Percentiles rank a stretch among this genome's conserved stretches.
These are phyloP conservation scores for Danaus chrysippus DNA, from an alignment of 2,888 invertebrate species.

Conservation along the genomic window DNA sequence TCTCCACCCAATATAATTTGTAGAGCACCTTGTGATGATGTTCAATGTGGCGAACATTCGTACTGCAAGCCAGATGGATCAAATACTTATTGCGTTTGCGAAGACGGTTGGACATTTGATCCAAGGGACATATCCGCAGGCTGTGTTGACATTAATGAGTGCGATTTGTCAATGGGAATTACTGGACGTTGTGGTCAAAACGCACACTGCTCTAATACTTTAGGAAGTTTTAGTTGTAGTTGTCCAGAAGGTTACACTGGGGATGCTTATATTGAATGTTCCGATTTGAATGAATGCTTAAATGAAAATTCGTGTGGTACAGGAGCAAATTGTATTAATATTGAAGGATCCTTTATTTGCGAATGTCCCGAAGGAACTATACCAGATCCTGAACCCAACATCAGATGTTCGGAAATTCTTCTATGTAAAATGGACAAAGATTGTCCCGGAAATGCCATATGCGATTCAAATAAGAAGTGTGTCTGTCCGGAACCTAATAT, in stretches of 20 bases:
- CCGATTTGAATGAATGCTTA: slow-evolving; percentile 91
- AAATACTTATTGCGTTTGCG: slow-evolving; percentile 95
- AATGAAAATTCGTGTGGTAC: slow-evolving; percentile 85
- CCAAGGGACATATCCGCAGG: slow-evolving; percentile 93
- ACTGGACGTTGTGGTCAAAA: slow-evolving; percentile 91
- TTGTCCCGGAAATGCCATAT: slow-evolving; percentile 94
- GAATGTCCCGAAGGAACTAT: slow-evolving; percentile 89
- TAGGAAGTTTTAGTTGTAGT: slow-evolving; percentile 88
- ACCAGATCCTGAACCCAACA: slow-evolving; percentile 90
- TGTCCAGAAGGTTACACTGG: slow-evolving; percentile 93
- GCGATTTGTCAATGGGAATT: slow-evolving; percentile 86
- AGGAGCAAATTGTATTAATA: slow-evolving; percentile 89
- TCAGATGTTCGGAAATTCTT: slow-evolving; percentile 90
- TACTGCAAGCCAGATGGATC: slow-evolving; percentile 93
- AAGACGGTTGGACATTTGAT: slow-evolving; percentile 95
- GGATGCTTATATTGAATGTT: slow-evolving; percentile 88
- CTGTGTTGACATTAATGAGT: slow-evolving; percentile 95
- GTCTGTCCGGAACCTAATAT: slow-evolving; percentile 94
- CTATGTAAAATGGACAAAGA: slow-evolving; percentile 86
- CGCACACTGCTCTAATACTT: slow-evolving; percentile 88
- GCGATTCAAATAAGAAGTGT: slow-evolving; percentile 87
- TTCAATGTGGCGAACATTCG: slow-evolving; percentile 92
- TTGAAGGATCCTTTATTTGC: slow-evolving; percentile 87
- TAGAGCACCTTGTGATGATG: slow-evolving; percentile 95
- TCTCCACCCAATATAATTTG: slow-evolving; percentile 88